These are phyloP conservation scores for Lethrus apterus DNA, from an alignment of 1,140 invertebrate genomes.

Conservation along the genomic window DNA sequence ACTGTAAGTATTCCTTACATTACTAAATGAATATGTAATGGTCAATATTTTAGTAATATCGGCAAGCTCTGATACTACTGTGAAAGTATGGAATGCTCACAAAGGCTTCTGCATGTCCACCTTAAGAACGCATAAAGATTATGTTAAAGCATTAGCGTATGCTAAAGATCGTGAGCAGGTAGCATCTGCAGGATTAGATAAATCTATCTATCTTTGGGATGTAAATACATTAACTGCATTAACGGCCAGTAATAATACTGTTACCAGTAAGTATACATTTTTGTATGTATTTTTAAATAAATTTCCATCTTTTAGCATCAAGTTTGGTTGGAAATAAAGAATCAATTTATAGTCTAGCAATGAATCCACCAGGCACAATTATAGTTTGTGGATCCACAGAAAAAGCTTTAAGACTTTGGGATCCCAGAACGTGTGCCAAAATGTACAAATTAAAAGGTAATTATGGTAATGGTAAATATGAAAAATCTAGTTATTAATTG, in stretches of 20 bases:
- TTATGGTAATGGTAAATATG: no score
- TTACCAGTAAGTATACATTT: slow-evolving; percentile 70
- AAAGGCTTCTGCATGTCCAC: slow-evolving; percentile 99
- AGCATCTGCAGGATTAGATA: slow-evolving; percentile 94
- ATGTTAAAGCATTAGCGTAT: slow-evolving; percentile 96
- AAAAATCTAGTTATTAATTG: no score
- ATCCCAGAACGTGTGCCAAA: slow-evolving; percentile 90
- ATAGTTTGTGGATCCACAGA: slow-evolving; percentile 96
- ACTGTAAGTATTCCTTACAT: slow-evolving; percentile 54
- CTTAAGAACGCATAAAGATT: slow-evolving; percentile 95
- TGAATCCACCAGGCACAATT: slow-evolving; percentile 94
- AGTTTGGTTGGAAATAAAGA: slow-evolving; percentile 95
- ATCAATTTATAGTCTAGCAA: slow-evolving; percentile 97
- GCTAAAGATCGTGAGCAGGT: slow-evolving; percentile 97
- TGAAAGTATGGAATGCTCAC: slow-evolving; percentile 99
- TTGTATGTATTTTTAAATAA: neutral
- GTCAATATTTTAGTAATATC: slow-evolving; percentile 87
- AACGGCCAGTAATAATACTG: slow-evolving; percentile 97
- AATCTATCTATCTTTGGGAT: slow-evolving; percentile 98
- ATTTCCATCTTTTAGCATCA: slow-evolving; percentile 60
- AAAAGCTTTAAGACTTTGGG: slow-evolving; percentile 94
- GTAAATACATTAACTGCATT: slow-evolving; percentile 96
- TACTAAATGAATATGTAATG: neutral
- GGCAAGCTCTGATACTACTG: slow-evolving; percentile 97
- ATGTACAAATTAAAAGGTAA: slow-evolving; percentile 86